These are phyloP conservation scores for Gallinago stenura DNA, from an alignment of 2,797 vertebrate species.

Conservation along the genomic window DNA sequence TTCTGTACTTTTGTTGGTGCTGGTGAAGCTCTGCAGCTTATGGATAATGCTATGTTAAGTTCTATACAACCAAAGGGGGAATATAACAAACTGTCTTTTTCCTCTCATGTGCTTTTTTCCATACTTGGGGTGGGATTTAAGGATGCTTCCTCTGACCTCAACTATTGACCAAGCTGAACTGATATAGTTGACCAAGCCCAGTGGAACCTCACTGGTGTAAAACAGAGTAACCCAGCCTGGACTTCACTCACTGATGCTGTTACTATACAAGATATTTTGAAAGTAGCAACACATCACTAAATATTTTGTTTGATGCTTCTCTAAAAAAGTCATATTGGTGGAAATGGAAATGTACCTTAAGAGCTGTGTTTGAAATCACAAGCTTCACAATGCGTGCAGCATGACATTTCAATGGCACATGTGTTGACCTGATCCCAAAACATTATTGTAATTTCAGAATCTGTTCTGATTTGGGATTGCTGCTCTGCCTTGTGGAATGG, in stretches of 20 bases:
- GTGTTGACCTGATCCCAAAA: neutral
- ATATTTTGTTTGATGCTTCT: neutral
- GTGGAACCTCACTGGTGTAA: neutral
- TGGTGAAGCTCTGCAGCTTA: neutral
- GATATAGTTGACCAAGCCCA: neutral
- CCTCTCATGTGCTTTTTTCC: neutral
- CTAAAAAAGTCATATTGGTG: neutral
- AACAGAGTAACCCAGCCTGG: neutral
- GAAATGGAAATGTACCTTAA: neutral
- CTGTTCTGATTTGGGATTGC: neutral
- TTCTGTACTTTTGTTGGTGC: neutral
- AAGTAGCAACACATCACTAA: neutral
- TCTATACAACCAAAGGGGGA: neutral
- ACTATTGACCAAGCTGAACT: neutral
- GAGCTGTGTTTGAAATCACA: neutral
- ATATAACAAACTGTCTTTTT: neutral
- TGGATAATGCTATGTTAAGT: accelerated
- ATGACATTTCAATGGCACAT: neutral
- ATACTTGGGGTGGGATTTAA: neutral
- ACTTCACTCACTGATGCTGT: neutral
- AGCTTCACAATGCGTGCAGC: neutral
- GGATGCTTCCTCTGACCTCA: neutral
- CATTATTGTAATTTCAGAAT: neutral
- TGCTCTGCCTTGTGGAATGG: accelerated
- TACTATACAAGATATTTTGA: neutral